Evolutionary conservation across 2,113 vertebrate species (phyloP).

Genomic region (Apteryx owenii): DNA sequence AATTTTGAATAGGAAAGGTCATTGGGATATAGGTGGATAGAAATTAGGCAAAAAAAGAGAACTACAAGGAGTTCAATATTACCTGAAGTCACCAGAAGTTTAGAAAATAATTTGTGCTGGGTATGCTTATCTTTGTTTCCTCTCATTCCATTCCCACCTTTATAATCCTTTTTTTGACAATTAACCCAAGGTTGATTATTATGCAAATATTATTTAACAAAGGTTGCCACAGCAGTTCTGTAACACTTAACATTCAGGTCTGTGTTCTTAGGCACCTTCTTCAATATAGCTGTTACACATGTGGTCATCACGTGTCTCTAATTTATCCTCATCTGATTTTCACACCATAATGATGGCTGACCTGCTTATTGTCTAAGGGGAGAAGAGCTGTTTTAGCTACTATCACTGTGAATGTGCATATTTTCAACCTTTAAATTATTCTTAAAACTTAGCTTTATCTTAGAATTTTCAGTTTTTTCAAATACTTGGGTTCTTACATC

Average conservation of each 20-base stretch:
- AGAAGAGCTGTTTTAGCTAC: neutral
- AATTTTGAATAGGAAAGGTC: neutral
- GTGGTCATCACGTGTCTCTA: neutral
- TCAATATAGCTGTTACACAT: neutral
- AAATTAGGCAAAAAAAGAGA: neutral
- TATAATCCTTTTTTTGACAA: neutral
- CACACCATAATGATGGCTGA: neutral
- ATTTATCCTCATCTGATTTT: neutral
- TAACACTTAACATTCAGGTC: neutral
- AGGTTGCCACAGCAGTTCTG: neutral
- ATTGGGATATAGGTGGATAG: neutral
- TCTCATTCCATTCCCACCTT: neutral
- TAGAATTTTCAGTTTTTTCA: neutral
- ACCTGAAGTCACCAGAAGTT: neutral
- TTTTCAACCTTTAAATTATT: neutral
- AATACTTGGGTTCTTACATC: neutral
- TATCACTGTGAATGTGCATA: neutral
- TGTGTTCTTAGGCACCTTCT: neutral
- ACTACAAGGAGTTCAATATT: neutral
- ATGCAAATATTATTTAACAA: neutral
- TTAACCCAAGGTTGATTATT: neutral
- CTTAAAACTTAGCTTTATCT: neutral
- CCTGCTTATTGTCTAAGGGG: neutral
- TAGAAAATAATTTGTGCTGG: neutral
- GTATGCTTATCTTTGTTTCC: neutral